These are phyloP conservation scores for Zapornia atra DNA, from an alignment of 2,113 vertebrate species.

Conservation along the genomic window DNA sequence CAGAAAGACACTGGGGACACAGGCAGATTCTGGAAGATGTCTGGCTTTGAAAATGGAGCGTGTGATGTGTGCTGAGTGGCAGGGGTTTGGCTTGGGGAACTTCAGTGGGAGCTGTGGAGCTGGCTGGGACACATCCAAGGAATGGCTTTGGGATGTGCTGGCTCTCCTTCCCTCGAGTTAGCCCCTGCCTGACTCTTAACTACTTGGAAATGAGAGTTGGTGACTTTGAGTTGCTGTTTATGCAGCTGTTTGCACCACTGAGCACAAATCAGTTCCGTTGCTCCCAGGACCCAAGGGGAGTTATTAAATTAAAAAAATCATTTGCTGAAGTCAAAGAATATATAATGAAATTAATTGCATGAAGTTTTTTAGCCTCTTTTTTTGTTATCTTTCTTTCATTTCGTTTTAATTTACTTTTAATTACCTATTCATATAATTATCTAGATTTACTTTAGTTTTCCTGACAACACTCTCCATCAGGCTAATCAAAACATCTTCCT, in stretches of 20 bases:
- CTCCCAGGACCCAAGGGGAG: neutral
- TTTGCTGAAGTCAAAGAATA: neutral
- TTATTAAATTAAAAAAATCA: neutral
- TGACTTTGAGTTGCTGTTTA: neutral
- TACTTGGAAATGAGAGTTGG: neutral
- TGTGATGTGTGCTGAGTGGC: neutral
- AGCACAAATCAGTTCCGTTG: neutral
- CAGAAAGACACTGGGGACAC: accelerated
- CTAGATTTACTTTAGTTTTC: neutral
- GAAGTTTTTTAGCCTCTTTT: neutral
- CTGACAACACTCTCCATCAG: neutral
- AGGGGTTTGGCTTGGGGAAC: neutral
- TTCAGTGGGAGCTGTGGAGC: neutral
- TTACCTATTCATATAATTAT: neutral
- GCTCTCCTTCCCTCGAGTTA: neutral
- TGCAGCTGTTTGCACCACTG: neutral
- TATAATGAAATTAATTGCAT: neutral
- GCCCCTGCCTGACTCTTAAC: neutral
- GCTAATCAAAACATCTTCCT: neutral
- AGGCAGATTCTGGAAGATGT: neutral
- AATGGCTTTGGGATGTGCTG: neutral
- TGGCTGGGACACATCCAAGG: neutral
- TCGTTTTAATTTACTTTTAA: neutral
- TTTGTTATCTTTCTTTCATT: neutral
- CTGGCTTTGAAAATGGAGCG: neutral